Evolutionary conservation across 2,797 vertebrate species (phyloP).

Genomic region (Tiaroga cobitis): DNA sequence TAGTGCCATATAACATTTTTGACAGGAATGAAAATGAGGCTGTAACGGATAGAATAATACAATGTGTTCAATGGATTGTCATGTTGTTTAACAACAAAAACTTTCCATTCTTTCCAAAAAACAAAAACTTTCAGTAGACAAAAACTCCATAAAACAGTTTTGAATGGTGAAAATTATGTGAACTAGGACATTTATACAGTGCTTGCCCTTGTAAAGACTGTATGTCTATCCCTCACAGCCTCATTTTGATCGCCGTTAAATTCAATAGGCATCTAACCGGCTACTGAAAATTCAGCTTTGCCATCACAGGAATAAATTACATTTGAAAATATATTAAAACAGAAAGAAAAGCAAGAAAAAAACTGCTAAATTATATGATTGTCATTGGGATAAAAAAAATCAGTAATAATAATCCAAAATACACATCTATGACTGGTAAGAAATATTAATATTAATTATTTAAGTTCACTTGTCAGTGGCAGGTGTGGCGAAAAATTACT

Average conservation of each 20-base stretch:
- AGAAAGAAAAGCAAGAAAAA: not conserved
- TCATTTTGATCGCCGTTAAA: no score
- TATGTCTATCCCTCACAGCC: not conserved
- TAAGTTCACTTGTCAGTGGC: not conserved
- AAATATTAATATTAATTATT: not conserved
- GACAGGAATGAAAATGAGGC: not conserved
- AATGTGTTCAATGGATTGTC: not conserved
- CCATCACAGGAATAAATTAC: no score
- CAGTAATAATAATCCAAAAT: not conserved
- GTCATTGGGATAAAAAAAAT: not conserved
- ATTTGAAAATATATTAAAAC: no score
- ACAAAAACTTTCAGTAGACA: not conserved
- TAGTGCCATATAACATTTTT: no score
- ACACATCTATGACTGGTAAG: not conserved
- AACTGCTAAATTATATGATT: not conserved
- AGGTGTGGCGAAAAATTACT: not conserved
- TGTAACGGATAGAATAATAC: not conserved
- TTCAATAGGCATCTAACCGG: no score
- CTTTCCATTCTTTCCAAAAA: no score
- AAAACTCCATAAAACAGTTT: not conserved
- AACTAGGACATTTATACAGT: not conserved
- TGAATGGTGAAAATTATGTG: not conserved
- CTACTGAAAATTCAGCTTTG: no score
- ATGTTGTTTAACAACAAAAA: not conserved
- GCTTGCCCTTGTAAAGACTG: not conserved